These are phyloP conservation scores for Drosophila emarginata DNA, from an alignment of 2,888 invertebrate species.

Conservation along the genomic window DNA sequence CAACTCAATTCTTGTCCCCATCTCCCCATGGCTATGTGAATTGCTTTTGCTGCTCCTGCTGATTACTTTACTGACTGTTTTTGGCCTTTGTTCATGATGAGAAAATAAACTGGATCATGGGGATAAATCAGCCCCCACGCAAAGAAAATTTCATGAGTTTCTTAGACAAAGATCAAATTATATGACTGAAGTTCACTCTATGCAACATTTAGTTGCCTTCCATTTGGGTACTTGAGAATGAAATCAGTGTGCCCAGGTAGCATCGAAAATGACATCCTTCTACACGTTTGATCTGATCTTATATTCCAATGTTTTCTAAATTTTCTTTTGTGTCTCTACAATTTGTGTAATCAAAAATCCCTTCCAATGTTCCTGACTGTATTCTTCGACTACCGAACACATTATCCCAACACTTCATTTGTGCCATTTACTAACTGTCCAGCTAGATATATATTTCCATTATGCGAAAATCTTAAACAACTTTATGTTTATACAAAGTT, in stretches of 20 bases:
- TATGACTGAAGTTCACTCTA: not conserved
- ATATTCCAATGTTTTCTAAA: no score
- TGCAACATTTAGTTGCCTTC: not conserved
- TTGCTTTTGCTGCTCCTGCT: not conserved
- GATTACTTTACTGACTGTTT: constrained; percentile 8
- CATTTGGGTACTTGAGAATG: not conserved
- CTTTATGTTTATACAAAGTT: not conserved
- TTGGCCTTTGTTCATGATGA: constrained; percentile 1
- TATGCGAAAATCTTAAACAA: not conserved
- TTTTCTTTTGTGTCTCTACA: no score
- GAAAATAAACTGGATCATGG: constrained; percentile 4
- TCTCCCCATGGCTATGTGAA: constrained; percentile 2
- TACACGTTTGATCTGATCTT: no score
- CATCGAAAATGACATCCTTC: no score
- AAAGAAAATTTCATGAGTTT: not conserved
- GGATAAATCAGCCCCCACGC: constrained; percentile 1
- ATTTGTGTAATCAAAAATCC: no score
- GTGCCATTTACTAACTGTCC: no score
- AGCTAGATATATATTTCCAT: no score
- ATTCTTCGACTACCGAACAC: no score
- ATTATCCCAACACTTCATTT: no score
- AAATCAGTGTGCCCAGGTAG: not conserved
- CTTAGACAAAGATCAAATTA: not conserved
- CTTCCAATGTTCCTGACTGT: no score
- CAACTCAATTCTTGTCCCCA: constrained; percentile 10